Base-by-base conservation (phyloP, 1,140 invertebrate species). In the Brachionus koreanus region DNA sequence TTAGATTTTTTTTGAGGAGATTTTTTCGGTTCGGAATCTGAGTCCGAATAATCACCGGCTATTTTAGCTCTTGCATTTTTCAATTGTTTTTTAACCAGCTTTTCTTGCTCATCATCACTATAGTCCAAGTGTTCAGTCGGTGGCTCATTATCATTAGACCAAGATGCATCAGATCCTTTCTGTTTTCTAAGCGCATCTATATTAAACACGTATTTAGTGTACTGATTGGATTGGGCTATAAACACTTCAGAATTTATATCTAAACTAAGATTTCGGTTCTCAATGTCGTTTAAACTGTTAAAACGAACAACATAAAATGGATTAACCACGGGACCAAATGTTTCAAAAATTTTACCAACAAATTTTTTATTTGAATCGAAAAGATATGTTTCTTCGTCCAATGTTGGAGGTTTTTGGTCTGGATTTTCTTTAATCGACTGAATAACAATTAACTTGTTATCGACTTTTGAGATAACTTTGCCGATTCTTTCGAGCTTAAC, bases 271-370 rank as follows among this genome's bases (percentile, higher is more conserved):
- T 91, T 90, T 81, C 90, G 91, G 29, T 92, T 90, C 12, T 89
- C 85, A 83, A 94, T 93, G 83, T 95, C 92, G 61, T 92, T 89
- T 19, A 86, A 85, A n/a, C 90, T 92, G 87, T 95, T 95, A 85
- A 95, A 95, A 10, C 94, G 89, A 1, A 95, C 90, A 83, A 92
- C 92, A 87, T 96, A 96, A 84, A 92, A 90, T 0, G 94, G 94
- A 84, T 93, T 91, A 0, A 88, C 88, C 0, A 95, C 92, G 85
- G 91, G 90, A 5, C 95, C 95, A 88, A 97, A 92, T 4, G 96
- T 94, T 90, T 97, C 95, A 89, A 94, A 95, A 77, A 97, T 69
- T 52, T 49, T 91, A 85, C 91, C 90, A 13, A 83, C 23, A 33
- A 37, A 69, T 29, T 65, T 49, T 35, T 39, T 35, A 82, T 82